Evolutionary conservation across 2,888 invertebrate species (phyloP), one percentile per base, ranked within the genome.

Genomic region (Operophtera brumata): DNA sequence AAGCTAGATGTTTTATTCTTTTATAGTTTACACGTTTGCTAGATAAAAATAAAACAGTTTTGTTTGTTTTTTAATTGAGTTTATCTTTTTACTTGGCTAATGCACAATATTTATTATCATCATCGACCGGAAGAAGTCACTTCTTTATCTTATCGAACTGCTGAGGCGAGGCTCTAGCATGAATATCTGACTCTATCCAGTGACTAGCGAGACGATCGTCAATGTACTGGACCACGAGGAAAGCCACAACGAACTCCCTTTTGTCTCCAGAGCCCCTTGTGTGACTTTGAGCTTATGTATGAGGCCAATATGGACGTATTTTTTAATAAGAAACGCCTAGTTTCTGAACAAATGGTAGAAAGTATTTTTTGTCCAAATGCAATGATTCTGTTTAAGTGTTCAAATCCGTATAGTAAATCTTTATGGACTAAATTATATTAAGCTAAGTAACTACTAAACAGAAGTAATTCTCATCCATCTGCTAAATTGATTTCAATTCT

Each of bases 401-500:
- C 20, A 20, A 20, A 20, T 20, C 20, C 20, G 4, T 20, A 20
- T 3, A 2, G 28, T 30, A 47, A 43, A 55, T 47, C 34, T 39
- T 46, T 46, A 30, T 42, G 37, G 40, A 40, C 40, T 37, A 28
- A 35, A 34, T 44, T 32, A 32, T 20, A 42, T 20, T 25, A 34
- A 34, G 42, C 45, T 54, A 49, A 47, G 36, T 43, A 53, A 51
- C 55, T 34, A 57, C 57, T 49, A 51, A 59, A 45, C 50, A 56
- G 43, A 40, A 52, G 47, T 41, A 40, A 57, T 59, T 61, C 57
- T 61, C 61, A 52, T 56, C 42, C 25, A 59, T 8, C 47, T 52
- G 61, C 64, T 64, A 64, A 58, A 55, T 48, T 47, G 26, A 57
- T 55, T 48, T 47, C 44, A 58, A 50, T 49, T 55, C 40, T 41